Base-by-base conservation (phyloP, 2,888 invertebrate genomes). In the Phalangium opilio region DNA sequence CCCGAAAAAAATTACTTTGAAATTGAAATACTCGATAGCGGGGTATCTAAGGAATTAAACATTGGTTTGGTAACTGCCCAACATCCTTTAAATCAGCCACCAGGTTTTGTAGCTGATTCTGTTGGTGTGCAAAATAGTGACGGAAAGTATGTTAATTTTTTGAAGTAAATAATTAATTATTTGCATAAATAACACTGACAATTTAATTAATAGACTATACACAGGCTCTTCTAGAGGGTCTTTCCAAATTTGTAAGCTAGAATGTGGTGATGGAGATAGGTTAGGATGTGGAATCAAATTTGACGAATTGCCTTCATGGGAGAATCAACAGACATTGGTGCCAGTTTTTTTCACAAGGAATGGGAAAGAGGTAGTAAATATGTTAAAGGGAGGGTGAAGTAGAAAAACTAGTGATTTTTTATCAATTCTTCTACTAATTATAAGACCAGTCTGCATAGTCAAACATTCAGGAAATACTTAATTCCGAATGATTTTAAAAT, bases 321-420 rank as follows among this genome's bases (percentile, higher is more conserved):
- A 57, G 34, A 54, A 52, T 15, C 52, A 52, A 20, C 55, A 56
- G 41, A 60, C 62, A 20, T 55, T 61, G 33, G 63, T 64, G 18
- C 62, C 63, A 38, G 66, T 69, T 20, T 69, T 68, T 60, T 70
- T 70, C 58, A 68, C 68, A 18, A 61, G 62, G 48, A 70, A 70
- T 59, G 67, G 69, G 20, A 65, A 65, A 58, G 69, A 69, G 64
- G 69, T 68, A n/a, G n/a, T n/a, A n/a, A n/a, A n/a, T n/a, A n/a
- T n/a, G n/a, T n/a, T n/a, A n/a, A n/a, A n/a, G n/a, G n/a, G n/a
- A n/a, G n/a, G n/a, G n/a, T n/a, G n/a, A n/a, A n/a, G n/a, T n/a
- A n/a, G n/a, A n/a, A n/a, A n/a, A n/a, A n/a, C n/a, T n/a, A n/a
- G n/a, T n/a, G n/a, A n/a, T n/a, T n/a, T n/a, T n/a, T n/a, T n/a